Percentiles rank a stretch among this genome's conserved stretches.
Conservation (phyloP, 1,140 invertebrate genomes). For the Frieseomelitta varia region DNA sequence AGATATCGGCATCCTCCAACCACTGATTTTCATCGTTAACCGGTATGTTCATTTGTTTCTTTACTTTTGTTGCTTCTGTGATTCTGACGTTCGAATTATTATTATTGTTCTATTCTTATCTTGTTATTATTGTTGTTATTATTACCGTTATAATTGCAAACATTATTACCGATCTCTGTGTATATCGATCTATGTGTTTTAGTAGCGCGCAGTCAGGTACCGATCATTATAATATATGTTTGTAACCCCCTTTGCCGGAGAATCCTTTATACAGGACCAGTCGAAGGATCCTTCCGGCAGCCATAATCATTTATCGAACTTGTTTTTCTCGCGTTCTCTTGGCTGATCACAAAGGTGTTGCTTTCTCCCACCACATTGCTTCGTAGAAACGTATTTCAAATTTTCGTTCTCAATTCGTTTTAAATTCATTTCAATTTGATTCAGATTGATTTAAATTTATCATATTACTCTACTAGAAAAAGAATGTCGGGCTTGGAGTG, state of each 20-base stretch:
- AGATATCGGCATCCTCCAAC: conserved; percentile 78
- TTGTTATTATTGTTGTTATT: conserved; percentile 69
- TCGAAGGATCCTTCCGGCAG: conserved; percentile 32
- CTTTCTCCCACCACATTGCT: neutral
- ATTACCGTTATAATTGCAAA: conserved; percentile 62
- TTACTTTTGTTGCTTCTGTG: conserved; percentile 78
- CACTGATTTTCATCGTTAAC: conserved; percentile 82
- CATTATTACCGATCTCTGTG: conserved; percentile 58
- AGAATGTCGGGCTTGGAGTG: neutral
- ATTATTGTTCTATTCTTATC: conserved; percentile 69
- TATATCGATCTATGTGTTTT: conserved; percentile 50
- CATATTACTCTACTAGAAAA: neutral
- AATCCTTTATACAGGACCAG: conserved; percentile 23
- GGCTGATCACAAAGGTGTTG: neutral
- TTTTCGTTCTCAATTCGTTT: neutral
- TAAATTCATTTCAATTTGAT: neutral
- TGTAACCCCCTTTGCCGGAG: conserved; percentile 11
- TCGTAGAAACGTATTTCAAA: neutral
- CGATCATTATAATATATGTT: conserved; percentile 57
- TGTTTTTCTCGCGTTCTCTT: conserved; percentile 20
- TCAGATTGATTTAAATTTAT: conserved; percentile 2
- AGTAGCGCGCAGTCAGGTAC: conserved; percentile 36
- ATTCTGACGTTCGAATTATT: conserved; percentile 65
- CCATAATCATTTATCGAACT: neutral
- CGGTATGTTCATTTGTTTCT: conserved; percentile 82